A percentile compares a stretch with the other conserved stretches of the same genome.
Evolutionary conservation across 1,140 invertebrate genomes (phyloP).

Genomic region (Caenorhabditis tropicalis): DNA sequence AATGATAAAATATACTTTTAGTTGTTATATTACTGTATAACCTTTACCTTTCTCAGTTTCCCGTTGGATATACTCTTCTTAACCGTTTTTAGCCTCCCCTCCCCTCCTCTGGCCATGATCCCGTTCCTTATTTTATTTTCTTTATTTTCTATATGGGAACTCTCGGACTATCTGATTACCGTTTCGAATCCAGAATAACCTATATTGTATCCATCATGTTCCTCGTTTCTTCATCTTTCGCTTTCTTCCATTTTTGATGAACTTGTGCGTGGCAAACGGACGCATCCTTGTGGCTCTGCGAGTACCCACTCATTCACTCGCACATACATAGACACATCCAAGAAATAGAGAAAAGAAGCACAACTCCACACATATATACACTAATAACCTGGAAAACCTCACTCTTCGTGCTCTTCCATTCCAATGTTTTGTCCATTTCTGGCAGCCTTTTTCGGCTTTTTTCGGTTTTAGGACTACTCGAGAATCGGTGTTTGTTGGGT

Average conservation of each 20-base stretch:
- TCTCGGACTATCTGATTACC: neutral
- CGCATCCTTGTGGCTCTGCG: neutral
- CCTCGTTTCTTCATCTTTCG: neutral
- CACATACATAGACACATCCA: conserved; percentile 20
- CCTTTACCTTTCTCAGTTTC: too few relatives aligned
- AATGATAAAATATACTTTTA: too few relatives aligned
- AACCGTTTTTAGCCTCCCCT: too few relatives aligned
- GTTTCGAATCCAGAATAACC: neutral
- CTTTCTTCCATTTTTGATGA: conserved; percentile 30
- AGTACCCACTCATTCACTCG: neutral
- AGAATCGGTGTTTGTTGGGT: conserved; percentile 28
- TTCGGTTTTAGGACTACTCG: neutral
- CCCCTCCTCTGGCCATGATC: too few relatives aligned
- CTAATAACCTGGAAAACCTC: conserved; percentile 43
- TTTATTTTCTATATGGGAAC: neutral
- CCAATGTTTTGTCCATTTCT: neutral
- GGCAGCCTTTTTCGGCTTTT: neutral
- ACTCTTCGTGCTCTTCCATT: neutral
- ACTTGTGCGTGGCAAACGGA: neutral
- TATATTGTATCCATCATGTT: neutral
- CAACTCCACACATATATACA: conserved; percentile 29
- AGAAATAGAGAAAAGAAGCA: neutral
- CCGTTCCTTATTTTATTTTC: too few relatives aligned
- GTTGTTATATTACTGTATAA: too few relatives aligned
- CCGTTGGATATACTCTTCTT: too few relatives aligned